phyloP scores from a whole-genome alignment of 2,797 vertebrate species.

The Protosalanx chinensis region DNA sequence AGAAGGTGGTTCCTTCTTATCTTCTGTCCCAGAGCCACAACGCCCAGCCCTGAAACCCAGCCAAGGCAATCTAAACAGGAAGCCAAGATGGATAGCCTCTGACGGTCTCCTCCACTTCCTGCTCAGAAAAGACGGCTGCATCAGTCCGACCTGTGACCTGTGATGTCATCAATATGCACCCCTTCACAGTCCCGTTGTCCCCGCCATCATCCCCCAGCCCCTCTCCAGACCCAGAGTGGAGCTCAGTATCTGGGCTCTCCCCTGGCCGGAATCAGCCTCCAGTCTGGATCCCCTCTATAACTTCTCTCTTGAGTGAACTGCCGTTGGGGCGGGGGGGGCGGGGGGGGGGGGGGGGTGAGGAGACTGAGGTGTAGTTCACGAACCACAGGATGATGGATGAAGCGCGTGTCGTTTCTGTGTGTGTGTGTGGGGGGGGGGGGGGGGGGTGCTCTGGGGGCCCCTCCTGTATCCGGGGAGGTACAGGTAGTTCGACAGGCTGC shows the following conservation, averaged over 20 bases:
- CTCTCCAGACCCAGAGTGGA: not conserved
- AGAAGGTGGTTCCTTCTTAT: not conserved
- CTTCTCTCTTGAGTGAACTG: too few species aligned
- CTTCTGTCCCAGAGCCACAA: not conserved
- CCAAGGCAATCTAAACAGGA: slow-evolving; percentile 63
- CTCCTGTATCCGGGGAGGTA: slow-evolving; percentile 20
- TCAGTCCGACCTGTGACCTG: slow-evolving; percentile 11
- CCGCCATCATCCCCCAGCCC: not conserved
- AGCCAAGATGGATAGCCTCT: slow-evolving; percentile 60
- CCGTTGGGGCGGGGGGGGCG: too few species aligned
- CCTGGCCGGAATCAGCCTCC: not conserved
- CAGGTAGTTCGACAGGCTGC: slow-evolving; percentile 34
- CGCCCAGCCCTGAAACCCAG: slow-evolving; percentile 37
- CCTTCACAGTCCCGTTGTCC: not conserved
- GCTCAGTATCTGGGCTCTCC: not conserved
- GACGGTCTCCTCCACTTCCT: slow-evolving; percentile 63
- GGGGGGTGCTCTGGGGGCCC: not conserved
- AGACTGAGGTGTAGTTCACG: not conserved
- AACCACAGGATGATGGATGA: not conserved
- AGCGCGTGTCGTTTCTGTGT: slow-evolving; percentile 18
- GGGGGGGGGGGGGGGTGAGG: too few species aligned
- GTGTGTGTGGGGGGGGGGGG: not conserved
- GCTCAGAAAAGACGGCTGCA: slow-evolving; percentile 38
- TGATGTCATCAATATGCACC: slow-evolving; percentile 24
- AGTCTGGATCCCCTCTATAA: too few species aligned